Evolutionary conservation across 2,888 invertebrate genomes (phyloP).

Genomic region (Erynnis tages): DNA sequence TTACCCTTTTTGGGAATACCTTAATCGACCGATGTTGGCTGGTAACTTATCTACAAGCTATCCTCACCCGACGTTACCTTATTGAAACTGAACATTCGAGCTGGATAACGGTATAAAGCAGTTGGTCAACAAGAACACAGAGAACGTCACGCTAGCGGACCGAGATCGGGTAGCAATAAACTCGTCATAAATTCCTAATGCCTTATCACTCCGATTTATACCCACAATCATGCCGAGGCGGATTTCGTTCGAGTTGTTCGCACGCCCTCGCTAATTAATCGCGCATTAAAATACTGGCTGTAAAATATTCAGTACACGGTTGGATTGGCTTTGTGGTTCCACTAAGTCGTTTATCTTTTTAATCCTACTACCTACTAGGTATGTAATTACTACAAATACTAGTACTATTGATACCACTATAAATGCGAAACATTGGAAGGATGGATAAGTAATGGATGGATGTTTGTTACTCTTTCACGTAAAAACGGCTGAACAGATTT

Average conservation of each 20-base stretch:
- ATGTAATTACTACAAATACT: no score
- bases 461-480: no score
- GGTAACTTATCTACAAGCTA: no score
- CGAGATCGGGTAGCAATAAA: slow-evolving; percentile 27
- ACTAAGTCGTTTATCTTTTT: no score
- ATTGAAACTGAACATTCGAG: neutral
- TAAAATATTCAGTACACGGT: slow-evolving; percentile 41
- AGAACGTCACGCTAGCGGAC: slow-evolving; percentile 16
- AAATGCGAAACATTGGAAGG: no score
- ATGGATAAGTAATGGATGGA: no score
- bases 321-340: neutral
- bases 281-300: slow-evolving; percentile 44
- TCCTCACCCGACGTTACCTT: no score
- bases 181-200: slow-evolving; percentile 35
- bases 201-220: slow-evolving; percentile 42
- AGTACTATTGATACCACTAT: no score
- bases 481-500: no score
- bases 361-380: no score
- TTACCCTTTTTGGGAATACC: no score
- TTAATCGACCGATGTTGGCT: no score
- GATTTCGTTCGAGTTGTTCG: slow-evolving; percentile 40
- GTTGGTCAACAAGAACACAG: neutral
- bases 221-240: slow-evolving; percentile 35
- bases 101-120: neutral
- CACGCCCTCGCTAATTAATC: slow-evolving; percentile 65